Evolutionary conservation across 2,888 invertebrate species (phyloP), one percentile per base, ranked within the genome.

Genomic region (Diogma glabrata): DNA sequence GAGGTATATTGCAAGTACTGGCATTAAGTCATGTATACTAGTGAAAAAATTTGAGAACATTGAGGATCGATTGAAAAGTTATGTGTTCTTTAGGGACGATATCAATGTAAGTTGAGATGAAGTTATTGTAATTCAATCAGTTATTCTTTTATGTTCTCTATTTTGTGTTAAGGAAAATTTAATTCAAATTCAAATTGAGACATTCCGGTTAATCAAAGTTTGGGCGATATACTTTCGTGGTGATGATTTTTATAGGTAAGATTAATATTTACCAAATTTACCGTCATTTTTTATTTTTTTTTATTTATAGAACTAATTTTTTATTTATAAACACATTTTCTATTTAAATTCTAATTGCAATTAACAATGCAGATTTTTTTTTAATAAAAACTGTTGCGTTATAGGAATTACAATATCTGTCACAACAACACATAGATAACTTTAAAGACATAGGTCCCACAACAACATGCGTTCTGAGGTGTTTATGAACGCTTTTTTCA

Each of bases 1-100:
- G 28, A 75, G 90, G 59, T 72, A 88, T 49, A 64, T 92, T 24
- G 75, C 82, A 23, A 73, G 80, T 30, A 78, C 84, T 60, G 63
- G 64, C 46, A 52, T 65, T 33, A 60, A 62, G 7, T 62, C 67
- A 40, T 62, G 63, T 26, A 49, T 63, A 7, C 54, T 63, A 16
- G 55, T 65, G n/a, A 62, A 63, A 14, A 57, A 57, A 46, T 23
- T 22, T 3, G 26, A 43, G 6, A 22, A 43, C 16, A 26, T 22
- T 49, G n/a, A 19, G 9, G 40, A 51, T 2, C 19, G n/a, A 17
- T 52, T 70, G 5, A 62, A 67, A 53, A 61, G 60, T 17, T 68
- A 63, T 59, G 54, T 70, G 10, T 66, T 61, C 10, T 61, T 60
- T 51, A 60, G 60, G 9, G 63, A 66, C 16, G 63, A 66, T 47